A percentile compares a stretch with the other conserved stretches of the same genome.
Evolutionary conservation across 2,797 vertebrate genomes (phyloP).

Genomic region (Merluccius polli): DNA sequence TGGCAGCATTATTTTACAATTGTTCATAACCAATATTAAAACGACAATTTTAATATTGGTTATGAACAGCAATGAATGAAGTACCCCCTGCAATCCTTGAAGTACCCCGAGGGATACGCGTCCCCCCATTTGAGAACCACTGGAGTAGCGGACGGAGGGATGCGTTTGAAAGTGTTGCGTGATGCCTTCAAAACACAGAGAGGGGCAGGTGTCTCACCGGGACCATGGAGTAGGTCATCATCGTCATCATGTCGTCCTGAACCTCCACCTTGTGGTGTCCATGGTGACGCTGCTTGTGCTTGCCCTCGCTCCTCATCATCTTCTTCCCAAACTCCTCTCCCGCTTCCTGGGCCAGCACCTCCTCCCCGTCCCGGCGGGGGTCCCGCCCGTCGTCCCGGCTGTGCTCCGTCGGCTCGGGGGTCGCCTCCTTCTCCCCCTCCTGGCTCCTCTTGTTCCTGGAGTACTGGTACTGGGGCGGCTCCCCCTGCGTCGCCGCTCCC

Average conservation of each 20-base stretch:
- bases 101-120: too few relatives aligned
- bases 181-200: background rate
- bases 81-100: too few relatives aligned
- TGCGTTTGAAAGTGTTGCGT: background rate
- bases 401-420: slow-evolving; percentile 6
- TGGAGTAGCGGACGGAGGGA: background rate
- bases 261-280: slow-evolving; percentile 64
- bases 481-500: slow-evolving; percentile 36
- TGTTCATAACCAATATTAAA: too few relatives aligned
- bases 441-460: slow-evolving; percentile 79
- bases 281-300: slow-evolving; percentile 54
- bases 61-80: too few relatives aligned
- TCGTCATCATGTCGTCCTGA: slow-evolving; percentile 83
- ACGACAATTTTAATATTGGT: too few relatives aligned
- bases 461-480: slow-evolving; percentile 39
- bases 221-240: slow-evolving; percentile 98
- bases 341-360: slow-evolving; percentile 52
- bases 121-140: too few relatives aligned
- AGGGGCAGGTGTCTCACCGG: slow-evolving; percentile 76
- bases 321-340: slow-evolving; percentile 54
- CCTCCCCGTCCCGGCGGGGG: background rate
- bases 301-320: slow-evolving; percentile 36
- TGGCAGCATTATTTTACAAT: too few relatives aligned
- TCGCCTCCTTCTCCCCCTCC: slow-evolving; percentile 28
- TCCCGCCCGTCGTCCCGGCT: background rate